Conservation (phyloP, 2,888 invertebrate species). For the Ormyrus labotus region DNA sequence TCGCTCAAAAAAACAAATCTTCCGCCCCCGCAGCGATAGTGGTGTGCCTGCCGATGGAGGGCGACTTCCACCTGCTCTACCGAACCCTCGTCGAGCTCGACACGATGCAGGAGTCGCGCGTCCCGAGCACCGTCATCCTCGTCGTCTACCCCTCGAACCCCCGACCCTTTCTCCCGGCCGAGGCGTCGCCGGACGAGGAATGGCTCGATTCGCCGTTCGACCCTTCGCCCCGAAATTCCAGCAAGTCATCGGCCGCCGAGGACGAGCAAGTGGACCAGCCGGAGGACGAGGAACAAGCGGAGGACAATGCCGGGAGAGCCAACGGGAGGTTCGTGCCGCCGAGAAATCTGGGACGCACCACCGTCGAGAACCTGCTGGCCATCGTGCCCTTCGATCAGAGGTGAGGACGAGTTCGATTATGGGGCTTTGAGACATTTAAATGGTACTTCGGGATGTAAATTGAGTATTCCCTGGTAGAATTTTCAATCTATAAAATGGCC, state of each 20-base stretch:
- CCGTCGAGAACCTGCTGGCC: conserved; percentile 67
- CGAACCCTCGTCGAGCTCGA: conserved; percentile 73
- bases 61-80: conserved; percentile 60
- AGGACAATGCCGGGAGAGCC: not conserved
- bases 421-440: too few relatives aligned
- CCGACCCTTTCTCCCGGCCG: conserved; percentile 26
- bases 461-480: too few relatives aligned
- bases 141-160: conserved; percentile 65
- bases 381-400: conserved; percentile 71
- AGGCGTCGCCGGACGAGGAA: conserved; percentile 32
- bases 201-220: conserved; percentile 2
- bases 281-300: not conserved
- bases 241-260: conserved; percentile 30
- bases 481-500: too few relatives aligned
- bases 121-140: conserved; percentile 75
- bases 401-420: conserved; percentile 58
- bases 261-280: conserved; percentile 19
- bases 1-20: too few relatives aligned
- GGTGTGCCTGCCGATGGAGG: conserved; percentile 77
- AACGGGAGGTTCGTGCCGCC: conserved; percentile 58
- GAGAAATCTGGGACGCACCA: conserved; percentile 62
- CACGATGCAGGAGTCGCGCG: conserved; percentile 73
- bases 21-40: conserved; percentile 74
- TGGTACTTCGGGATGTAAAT: too few relatives aligned
- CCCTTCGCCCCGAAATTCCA: not conserved